Evolutionary conservation across 2,797 vertebrate species (phyloP).

Genomic region (Kryptolebias ocellatus): DNA sequence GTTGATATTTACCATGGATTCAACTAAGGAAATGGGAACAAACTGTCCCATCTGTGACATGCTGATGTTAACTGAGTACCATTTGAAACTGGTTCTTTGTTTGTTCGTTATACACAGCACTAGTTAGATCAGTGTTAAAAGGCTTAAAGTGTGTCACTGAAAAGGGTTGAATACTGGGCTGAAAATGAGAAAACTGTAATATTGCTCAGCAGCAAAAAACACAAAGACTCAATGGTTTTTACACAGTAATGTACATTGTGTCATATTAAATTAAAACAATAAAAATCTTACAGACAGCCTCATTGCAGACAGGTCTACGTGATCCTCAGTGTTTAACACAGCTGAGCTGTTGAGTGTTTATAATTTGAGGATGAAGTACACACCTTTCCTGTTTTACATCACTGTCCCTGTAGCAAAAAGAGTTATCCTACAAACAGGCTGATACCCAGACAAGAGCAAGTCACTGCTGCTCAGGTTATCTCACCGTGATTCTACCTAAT

Average conservation of each 20-base stretch:
- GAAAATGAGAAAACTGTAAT: slow-evolving; percentile 28
- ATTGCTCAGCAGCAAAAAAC: not conserved
- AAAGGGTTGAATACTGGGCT: slow-evolving; percentile 11
- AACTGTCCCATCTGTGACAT: too few relatives aligned
- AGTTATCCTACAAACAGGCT: slow-evolving; percentile 36
- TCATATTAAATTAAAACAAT: slow-evolving; percentile 1
- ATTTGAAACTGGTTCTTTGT: not conserved
- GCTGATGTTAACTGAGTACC: too few relatives aligned
- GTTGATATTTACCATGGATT: too few relatives aligned
- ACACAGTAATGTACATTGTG: not conserved
- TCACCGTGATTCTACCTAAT: slow-evolving; percentile 58
- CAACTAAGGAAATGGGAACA: too few relatives aligned
- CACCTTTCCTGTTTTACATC: slow-evolving; percentile 37
- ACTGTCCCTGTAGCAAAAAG: slow-evolving; percentile 19
- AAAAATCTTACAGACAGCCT: not conserved
- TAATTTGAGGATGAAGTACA: slow-evolving; percentile 25
- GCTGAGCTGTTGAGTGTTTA: slow-evolving; percentile 21
- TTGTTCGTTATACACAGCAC: not conserved
- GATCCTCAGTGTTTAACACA: slow-evolving; percentile 14
- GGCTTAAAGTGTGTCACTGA: not conserved
- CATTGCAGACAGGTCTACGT: not conserved
- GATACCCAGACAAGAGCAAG: slow-evolving; percentile 30
- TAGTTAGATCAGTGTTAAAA: not conserved
- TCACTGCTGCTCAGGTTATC: slow-evolving; percentile 38
- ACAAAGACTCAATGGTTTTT: not conserved